Conservation (phyloP, 2,797 vertebrate genomes). For the Sebastes goodei region DNA sequence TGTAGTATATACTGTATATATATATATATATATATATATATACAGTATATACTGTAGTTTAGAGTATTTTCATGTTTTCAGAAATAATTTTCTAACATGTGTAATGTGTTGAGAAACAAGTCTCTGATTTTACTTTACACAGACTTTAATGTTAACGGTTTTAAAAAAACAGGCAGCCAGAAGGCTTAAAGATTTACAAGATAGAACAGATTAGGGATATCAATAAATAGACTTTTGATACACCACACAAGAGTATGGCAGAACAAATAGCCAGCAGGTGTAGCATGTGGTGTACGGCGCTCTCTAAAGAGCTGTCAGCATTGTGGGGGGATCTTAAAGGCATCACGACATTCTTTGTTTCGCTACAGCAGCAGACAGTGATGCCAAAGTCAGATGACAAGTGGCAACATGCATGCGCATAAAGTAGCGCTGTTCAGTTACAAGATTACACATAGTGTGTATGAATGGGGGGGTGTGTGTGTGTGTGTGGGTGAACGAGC, state of each 20-base stretch:
- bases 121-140: too few relatives aligned
- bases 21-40: too few relatives aligned
- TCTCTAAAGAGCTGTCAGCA: neutral
- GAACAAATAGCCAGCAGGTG: constrained; percentile 37
- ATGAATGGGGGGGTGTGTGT: too few relatives aligned
- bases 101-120: too few relatives aligned
- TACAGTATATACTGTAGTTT: too few relatives aligned
- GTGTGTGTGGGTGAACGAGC: neutral
- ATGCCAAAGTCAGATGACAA: constrained; percentile 8
- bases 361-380: constrained; percentile 5
- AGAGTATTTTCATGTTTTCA: too few relatives aligned
- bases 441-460: neutral
- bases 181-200: neutral
- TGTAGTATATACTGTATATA: too few relatives aligned
- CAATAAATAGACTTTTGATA: constrained; percentile 21
- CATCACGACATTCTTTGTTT: constrained; percentile 12
- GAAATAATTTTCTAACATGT: too few relatives aligned
- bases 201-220: neutral
- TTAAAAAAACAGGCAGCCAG: neutral
- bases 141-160: too few relatives aligned
- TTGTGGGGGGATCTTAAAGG: neutral
- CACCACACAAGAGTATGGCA: neutral
- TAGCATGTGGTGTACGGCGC: constrained; percentile 11
- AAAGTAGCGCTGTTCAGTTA: neutral
- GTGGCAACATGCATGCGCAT: neutral